Base-by-base conservation (phyloP, 2,888 invertebrate species). In the Cheilosia impressa region DNA sequence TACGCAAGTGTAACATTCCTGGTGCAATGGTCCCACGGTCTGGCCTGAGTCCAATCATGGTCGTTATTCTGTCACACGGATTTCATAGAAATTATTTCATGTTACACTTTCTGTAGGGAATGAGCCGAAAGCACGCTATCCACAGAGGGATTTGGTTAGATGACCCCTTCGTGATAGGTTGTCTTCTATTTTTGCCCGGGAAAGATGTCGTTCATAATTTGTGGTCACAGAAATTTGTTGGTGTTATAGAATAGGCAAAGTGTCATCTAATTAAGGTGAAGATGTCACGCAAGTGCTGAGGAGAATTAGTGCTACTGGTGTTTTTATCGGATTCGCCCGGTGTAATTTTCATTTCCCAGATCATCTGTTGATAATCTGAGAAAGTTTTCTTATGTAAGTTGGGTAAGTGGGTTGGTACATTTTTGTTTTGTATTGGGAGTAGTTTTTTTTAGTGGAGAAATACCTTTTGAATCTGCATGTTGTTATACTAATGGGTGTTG, bases 201-300 rank as follows among this genome's bases (percentile, higher is more conserved):
- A 57, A 52, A 34, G 71, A 76, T 85, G 80, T 85, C 85, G 80
- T 62, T 85, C 76, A 85, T 85, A 80, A 85, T 80, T 85, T 76
- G 76, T 72, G 75, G 53, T 79, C 75, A 78, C 55, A 72, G 76
- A 80, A 73, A 73, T 66, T 80, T 80, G 79, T 66, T 80, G 76
- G 85, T 68, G 85, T 76, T 80, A 71, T 50, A 75, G 75, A 80
- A 76, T 58, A 76, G 75, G 73, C 60, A 73, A 69, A 75, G 71
- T 85, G 85, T 80, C 85, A 85, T 68, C 85, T 76, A 80, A 85
- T 85, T 80, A 81, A 80, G 71, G 57, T 85, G 80, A 66, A 24
- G 66, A 55, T 43, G 76, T 66, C 85, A 85, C 85, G 85, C 85
- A 72, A 72, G 57, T 76, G 62, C 31, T 63, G 34, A 57, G 47